Percentiles rank a stretch among this genome's conserved stretches.
These are phyloP conservation scores for Leucophenga montana DNA, from an alignment of 2,888 invertebrate species.

Conservation along the genomic window DNA sequence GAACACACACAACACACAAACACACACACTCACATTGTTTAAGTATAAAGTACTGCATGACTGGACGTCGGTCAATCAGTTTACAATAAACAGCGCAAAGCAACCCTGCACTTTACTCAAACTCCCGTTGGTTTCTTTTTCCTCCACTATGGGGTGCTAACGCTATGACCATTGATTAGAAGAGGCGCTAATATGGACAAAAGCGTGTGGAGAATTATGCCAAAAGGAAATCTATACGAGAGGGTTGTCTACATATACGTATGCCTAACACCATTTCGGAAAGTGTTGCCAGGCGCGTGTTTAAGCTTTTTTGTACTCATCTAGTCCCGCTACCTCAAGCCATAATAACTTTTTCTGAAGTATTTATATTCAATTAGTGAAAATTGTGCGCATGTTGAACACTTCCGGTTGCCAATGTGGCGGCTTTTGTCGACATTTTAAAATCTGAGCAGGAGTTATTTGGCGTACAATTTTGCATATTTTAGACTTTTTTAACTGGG, in stretches of 20 bases:
- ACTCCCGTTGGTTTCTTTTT: not conserved
- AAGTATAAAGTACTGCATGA: not conserved
- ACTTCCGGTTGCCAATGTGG: constrained; percentile 14
- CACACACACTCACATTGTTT: too few species aligned
- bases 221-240: not conserved
- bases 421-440: too few species aligned
- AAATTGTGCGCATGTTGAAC: constrained; percentile 16
- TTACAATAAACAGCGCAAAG: constrained; percentile 45
- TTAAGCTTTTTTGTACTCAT: not conserved
- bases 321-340: not conserved
- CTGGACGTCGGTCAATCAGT: constrained; percentile 53
- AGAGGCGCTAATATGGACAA: constrained; percentile 21
- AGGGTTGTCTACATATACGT: not conserved
- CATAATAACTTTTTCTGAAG: not conserved
- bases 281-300: constrained; percentile 23
- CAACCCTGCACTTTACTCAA: too few species aligned
- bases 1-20: not conserved
- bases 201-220: not conserved
- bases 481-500: constrained; percentile 46
- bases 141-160: constrained; percentile 17
- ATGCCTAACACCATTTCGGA: constrained; percentile 6
- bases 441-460: not conserved
- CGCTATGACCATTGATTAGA: constrained; percentile 14
- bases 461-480: constrained; percentile 9
- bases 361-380: constrained; percentile 23